Conservation (phyloP, 2,113 vertebrate species). For the Megaleporinus macrocephalus region DNA sequence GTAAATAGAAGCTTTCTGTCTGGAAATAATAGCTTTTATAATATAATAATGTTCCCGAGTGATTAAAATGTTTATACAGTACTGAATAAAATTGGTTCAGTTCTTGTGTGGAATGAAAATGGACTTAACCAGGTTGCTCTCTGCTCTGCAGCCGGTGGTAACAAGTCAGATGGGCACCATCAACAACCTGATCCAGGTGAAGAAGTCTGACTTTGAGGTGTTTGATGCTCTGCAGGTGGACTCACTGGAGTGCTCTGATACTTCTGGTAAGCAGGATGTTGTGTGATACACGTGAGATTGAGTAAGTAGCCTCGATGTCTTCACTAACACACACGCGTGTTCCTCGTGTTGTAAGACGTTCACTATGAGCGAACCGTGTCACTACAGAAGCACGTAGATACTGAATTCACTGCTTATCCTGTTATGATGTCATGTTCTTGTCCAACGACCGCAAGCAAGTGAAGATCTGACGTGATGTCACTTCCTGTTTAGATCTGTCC, state of each 20-base stretch:
- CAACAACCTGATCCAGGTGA: conserved; percentile 96
- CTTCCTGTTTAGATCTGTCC: conserved; percentile 83
- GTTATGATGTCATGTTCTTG: not conserved
- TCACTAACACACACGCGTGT: too few relatives aligned
- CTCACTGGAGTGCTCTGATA: conserved; percentile 94
- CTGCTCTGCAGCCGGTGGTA: conserved; percentile 84
- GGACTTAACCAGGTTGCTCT: not conserved
- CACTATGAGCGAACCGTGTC: too few relatives aligned
- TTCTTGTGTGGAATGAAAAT: not conserved
- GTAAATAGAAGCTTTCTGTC: too few relatives aligned
- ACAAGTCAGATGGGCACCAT: conserved; percentile 97
- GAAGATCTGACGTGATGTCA: not conserved
- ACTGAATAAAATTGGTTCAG: not conserved
- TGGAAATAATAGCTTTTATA: too few relatives aligned
- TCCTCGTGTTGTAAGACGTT: too few relatives aligned
- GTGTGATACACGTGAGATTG: too few relatives aligned
- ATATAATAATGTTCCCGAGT: too few relatives aligned
- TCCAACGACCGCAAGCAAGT: too few relatives aligned
- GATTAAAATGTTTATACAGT: too few relatives aligned
- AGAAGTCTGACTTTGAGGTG: conserved; percentile 97
- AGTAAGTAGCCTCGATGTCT: too few relatives aligned
- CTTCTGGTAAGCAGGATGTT: conserved; percentile 86
- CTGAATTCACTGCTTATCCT: too few relatives aligned
- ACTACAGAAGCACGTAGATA: too few relatives aligned
- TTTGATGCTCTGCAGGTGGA: conserved; percentile 96